These are phyloP conservation scores for Cynaeus angustus DNA, from an alignment of 2,888 invertebrate species.

Conservation along the genomic window DNA sequence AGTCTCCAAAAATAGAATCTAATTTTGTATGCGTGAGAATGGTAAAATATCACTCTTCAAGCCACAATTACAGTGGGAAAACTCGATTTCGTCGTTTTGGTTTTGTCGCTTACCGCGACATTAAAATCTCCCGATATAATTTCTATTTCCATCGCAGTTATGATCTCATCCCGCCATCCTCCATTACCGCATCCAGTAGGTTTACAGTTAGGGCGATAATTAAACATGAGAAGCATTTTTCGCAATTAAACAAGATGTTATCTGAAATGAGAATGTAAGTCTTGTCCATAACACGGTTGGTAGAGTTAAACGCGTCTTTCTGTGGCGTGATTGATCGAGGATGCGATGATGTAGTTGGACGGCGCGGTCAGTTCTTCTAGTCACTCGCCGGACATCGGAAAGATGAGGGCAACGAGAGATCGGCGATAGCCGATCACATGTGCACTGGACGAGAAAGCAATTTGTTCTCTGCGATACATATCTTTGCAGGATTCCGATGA, in stretches of 20 bases:
- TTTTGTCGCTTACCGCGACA: no score
- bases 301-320: conserved; percentile 36
- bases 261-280: conserved; percentile 46
- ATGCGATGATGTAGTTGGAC: conserved; percentile 37
- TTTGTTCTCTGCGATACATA: conserved; percentile 64
- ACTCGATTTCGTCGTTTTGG: no score
- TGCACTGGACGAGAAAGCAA: conserved; percentile 63
- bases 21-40: no score
- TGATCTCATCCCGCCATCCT: conserved; percentile 3
- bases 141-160: not conserved
- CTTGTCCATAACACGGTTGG: conserved; percentile 24
- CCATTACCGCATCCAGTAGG: conserved; percentile 3
- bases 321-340: conserved; percentile 38
- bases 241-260: conserved; percentile 45
- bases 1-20: no score
- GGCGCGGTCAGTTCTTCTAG: conserved; percentile 26
- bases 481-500: conserved; percentile 53
- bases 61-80: no score
- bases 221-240: conserved; percentile 36
- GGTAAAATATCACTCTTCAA: no score
- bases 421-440: conserved; percentile 57
- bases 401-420: conserved; percentile 52
- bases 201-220: conserved; percentile 30
- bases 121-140: no score
- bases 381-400: conserved; percentile 9